Base-by-base conservation (phyloP, 2,113 vertebrate genomes). In the Ochotona curzoniae region DNA sequence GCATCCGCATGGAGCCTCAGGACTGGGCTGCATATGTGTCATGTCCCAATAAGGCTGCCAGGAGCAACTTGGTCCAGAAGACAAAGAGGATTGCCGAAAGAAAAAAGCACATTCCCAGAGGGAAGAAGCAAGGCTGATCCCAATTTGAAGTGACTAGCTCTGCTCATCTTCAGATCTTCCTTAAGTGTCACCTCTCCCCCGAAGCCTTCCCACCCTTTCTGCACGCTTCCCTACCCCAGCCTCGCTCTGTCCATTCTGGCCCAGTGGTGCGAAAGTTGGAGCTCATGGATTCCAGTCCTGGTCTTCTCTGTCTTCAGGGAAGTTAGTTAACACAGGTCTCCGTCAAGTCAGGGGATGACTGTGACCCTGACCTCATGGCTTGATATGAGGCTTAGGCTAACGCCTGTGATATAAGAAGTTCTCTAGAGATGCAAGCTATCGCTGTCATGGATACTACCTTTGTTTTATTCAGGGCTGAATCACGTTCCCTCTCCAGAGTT, bases 1-100 rank as follows among this genome's bases (percentile, higher is more conserved):
- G 93, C 94, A 96, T 95, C 86, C 90, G 92, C 97, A 96, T 83
- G 73, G 96, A 82, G 85, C 94, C 92, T 90, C 81, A 91, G 94
- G 83, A 94, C 96, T 87, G 91, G 2, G 44, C 64, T 87, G 75
- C 87, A 94, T 88, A 97, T 20, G 69, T 0, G 0, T 67, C 49
- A 4, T 54, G 82, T 23, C 61, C 71, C 11, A 0, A 12, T 17
- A 15, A 5, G 38, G 85, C 71, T 18, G 8, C 32, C 1, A 61
- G 28, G 17, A 44, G 32, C 35, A 64, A 78, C 54, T 87, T 69
- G 73, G 54, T 61, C 8, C 81, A 92, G 61, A 44, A 44, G 51
- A 74, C 83, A 82, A 74, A 1, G 17, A 49, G 20, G 26, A 26
- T 57, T 28, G 13, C 44, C 25, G 81, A 61, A 87, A 28, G 73